Conservation (phyloP, 37 sponge, comb jelly and placozoan genomes). For the Aplysina aerophoba region DNA sequence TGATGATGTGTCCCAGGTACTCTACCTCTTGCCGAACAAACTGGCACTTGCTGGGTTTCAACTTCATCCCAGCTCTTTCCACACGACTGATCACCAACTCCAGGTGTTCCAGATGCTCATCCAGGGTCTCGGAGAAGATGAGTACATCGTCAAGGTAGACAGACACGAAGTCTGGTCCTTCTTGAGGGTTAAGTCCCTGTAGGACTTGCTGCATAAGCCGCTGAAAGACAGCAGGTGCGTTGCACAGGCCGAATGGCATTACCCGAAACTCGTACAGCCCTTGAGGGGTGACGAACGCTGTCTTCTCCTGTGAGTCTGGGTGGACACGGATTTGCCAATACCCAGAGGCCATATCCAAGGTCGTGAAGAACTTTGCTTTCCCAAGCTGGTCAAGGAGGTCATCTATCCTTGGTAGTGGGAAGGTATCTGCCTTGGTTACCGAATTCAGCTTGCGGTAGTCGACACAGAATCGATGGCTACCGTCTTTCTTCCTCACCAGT, state of each 20-base stretch:
- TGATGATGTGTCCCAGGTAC: slow-evolving; percentile 16
- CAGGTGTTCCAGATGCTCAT: slow-evolving; percentile 33
- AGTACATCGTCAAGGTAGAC: slow-evolving; percentile 36
- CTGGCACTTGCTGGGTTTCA: slow-evolving; percentile 35
- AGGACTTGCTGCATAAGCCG: slow-evolving; percentile 26
- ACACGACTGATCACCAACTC: background rate
- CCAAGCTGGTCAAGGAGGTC: slow-evolving; percentile 31
- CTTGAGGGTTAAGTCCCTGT: background rate
- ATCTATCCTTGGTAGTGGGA: slow-evolving; percentile 10
- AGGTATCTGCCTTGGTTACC: slow-evolving; percentile 33
- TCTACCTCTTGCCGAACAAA: slow-evolving; percentile 12
- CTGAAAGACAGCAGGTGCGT: slow-evolving; percentile 44
- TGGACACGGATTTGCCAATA: slow-evolving; percentile 36
- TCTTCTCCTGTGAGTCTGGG: slow-evolving; percentile 16
- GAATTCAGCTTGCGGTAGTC: slow-evolving; percentile 28
- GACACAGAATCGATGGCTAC: slow-evolving; percentile 2
- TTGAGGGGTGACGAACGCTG: slow-evolving; percentile 29
- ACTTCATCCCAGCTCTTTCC: slow-evolving; percentile 20
- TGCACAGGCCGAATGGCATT: slow-evolving; percentile 30
- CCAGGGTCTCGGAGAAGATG: slow-evolving; percentile 2
- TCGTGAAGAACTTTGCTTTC: background rate
- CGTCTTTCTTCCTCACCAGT: slow-evolving; percentile 39
- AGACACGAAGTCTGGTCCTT: background rate
- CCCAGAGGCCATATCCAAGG: slow-evolving; percentile 23
- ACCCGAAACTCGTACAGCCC: slow-evolving; percentile 27